phyloP scores from a whole-genome alignment of 2,888 invertebrate species.

The Mimas tiliae region DNA sequence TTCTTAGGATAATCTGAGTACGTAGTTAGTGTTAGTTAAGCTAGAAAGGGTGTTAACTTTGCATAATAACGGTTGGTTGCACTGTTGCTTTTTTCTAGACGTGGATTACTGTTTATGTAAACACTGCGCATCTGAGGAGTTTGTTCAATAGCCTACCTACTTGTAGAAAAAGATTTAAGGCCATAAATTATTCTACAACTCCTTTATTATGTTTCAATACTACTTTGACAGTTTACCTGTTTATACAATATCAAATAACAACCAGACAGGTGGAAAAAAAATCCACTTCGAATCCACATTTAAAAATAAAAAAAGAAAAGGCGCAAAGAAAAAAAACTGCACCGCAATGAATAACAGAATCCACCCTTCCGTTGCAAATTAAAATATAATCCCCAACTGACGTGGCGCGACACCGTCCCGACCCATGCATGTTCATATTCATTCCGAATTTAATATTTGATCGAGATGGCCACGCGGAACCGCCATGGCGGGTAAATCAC shows the following conservation, averaged over 20 bases:
- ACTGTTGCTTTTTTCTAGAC: not conserved
- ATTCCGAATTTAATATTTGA: conserved; percentile 57
- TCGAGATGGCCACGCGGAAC: conserved; percentile 43
- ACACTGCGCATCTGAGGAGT: too few species aligned
- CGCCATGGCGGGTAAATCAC: conserved; percentile 64
- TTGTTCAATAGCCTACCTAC: too few species aligned
- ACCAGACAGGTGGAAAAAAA: not conserved
- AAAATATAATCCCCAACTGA: conserved; percentile 25
- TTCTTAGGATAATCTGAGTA: conserved; percentile 23
- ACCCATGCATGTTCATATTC: conserved; percentile 38
- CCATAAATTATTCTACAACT: too few species aligned
- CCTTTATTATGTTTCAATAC: not conserved
- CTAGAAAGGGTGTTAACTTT: conserved; percentile 21
- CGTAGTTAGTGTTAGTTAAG: conserved; percentile 20
- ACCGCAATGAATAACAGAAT: conserved; percentile 8
- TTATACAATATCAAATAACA: not conserved
- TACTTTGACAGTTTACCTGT: not conserved
- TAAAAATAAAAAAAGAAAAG: conserved; percentile 4
- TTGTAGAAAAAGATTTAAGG: not conserved
- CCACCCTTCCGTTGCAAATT: conserved; percentile 23
- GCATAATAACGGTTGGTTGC: conserved; percentile 13
- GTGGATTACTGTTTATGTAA: too few species aligned
- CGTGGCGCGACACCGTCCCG: conserved; percentile 10
- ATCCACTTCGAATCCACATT: not conserved
- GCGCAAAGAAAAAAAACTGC: conserved; percentile 4